Percentiles rank a stretch among this genome's conserved stretches.
Evolutionary conservation across 2,797 vertebrate genomes (phyloP).

Genomic region (Holocentrus rufus): DNA sequence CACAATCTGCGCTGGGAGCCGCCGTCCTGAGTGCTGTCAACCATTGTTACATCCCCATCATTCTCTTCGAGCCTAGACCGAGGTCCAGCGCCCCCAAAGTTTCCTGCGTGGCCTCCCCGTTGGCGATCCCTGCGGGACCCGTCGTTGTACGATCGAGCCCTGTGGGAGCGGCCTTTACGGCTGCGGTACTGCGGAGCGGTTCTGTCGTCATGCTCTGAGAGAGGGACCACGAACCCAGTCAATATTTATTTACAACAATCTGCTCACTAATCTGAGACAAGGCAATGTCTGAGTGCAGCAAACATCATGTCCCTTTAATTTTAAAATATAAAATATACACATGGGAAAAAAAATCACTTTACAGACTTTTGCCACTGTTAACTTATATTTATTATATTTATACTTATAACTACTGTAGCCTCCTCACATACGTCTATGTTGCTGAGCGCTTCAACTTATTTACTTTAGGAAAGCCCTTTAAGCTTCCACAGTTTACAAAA

Average conservation of each 20-base stretch:
- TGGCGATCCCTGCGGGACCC: constrained; percentile 78
- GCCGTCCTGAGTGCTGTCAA: constrained; percentile 80
- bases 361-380: no score
- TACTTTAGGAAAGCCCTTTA: background rate
- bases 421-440: background rate
- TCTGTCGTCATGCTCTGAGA: constrained; percentile 87
- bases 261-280: no score
- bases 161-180: constrained; percentile 84
- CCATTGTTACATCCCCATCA: constrained; percentile 87
- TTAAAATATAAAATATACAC: no score
- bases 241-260: background rate
- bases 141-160: constrained; percentile 80
- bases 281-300: no score
- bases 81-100: constrained; percentile 72
- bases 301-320: no score
- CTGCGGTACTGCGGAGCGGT: constrained; percentile 82
- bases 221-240: background rate
- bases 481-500: no score
- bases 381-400: background rate
- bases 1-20: constrained; percentile 78
- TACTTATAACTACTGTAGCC: background rate
- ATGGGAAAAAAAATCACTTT: no score
- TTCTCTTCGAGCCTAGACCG: constrained; percentile 80
- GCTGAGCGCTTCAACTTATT: background rate
- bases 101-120: constrained; percentile 71